phyloP scores from a whole-genome alignment of 1,140 invertebrate species.

The Camponotus floridanus region DNA sequence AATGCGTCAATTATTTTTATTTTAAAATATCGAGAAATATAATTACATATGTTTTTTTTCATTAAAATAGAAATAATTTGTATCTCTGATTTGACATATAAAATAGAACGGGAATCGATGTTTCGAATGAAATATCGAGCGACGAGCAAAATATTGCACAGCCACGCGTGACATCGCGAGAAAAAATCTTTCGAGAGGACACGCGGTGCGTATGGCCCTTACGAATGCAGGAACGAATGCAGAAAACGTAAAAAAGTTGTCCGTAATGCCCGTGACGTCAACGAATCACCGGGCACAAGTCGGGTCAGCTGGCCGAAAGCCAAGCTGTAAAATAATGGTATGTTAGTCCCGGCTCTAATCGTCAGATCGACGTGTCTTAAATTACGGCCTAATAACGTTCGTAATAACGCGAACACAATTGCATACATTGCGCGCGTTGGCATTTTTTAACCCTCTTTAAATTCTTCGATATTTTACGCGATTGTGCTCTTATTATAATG shows the following conservation, averaged over 20 bases:
- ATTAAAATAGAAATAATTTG: neutral
- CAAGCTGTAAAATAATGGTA: constrained; percentile 73
- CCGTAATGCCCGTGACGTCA: constrained; percentile 66
- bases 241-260: constrained; percentile 40
- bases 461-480: constrained; percentile 2
- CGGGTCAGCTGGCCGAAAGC: constrained; percentile 66
- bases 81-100: neutral
- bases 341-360: constrained; percentile 70
- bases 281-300: constrained; percentile 58
- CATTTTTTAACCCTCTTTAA: constrained; percentile 4
- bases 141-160: constrained; percentile 13
- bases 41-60: neutral
- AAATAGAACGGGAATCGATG: neutral
- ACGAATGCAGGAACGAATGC: constrained; percentile 29
- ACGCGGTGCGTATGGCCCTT: constrained; percentile 28
- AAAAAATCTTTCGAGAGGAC: constrained; percentile 40
- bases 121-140: neutral
- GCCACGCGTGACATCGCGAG: constrained; percentile 35
- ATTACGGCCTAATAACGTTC: constrained; percentile 72
- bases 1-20: too few species aligned
- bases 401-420: constrained; percentile 46
- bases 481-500: neutral
- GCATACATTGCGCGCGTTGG: constrained; percentile 14
- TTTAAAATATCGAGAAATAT: neutral
- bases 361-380: constrained; percentile 67